Evolutionary conservation across 2,797 vertebrate genomes (phyloP).

Genomic region (Platyrinchus mystaceus): DNA sequence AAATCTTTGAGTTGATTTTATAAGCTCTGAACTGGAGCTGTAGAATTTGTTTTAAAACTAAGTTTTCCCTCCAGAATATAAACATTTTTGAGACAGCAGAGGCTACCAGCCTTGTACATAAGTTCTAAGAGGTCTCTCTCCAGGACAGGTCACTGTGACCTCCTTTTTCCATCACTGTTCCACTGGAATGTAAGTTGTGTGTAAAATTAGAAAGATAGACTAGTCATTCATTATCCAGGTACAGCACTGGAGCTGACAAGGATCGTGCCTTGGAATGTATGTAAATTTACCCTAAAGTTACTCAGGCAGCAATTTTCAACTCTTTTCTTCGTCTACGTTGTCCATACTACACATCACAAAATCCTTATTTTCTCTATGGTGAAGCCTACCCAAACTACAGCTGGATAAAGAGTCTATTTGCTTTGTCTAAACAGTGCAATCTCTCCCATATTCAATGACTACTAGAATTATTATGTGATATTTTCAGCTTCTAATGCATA

Average conservation of each 20-base stretch:
- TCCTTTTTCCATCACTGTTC: not conserved
- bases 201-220: not conserved
- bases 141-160: not conserved
- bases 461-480: not conserved
- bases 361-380: not conserved
- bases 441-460: not conserved
- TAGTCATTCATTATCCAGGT: not conserved
- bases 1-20: not conserved
- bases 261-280: not conserved
- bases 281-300: not conserved
- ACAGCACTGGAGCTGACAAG: not conserved
- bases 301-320: not conserved
- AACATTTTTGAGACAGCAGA: not conserved
- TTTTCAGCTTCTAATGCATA: constrained; percentile 45
- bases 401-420: not conserved
- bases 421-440: constrained; percentile 1
- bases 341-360: not conserved
- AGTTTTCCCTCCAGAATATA: not conserved
- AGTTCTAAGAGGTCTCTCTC: not conserved
- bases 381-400: not conserved
- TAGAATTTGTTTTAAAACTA: not conserved
- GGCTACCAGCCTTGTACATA: not conserved
- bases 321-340: not conserved
- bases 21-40: not conserved
- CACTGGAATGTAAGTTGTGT: not conserved